These are phyloP conservation scores for Papilio demoleus DNA, from an alignment of 2,888 invertebrate genomes.

Conservation along the genomic window DNA sequence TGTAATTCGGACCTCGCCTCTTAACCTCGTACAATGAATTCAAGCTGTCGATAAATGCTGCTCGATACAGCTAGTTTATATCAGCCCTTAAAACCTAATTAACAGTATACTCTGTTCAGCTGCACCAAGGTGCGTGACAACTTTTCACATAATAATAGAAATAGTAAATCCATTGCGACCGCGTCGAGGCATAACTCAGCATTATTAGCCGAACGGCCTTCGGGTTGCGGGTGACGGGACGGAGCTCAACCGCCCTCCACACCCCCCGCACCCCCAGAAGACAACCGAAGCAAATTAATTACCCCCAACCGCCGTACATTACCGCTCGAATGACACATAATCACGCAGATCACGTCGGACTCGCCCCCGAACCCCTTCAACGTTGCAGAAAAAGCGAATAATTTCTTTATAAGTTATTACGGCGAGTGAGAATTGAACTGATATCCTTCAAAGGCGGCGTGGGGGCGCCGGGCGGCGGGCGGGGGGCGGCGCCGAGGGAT, in stretches of 20 bases:
- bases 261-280: constrained; percentile 36
- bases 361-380: constrained; percentile 45
- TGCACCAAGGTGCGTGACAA: constrained; percentile 20
- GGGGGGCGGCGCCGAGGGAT: constrained; percentile 72
- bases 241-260: too few species aligned
- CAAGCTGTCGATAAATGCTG: too few species aligned
- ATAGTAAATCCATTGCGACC: constrained; percentile 17
- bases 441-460: constrained; percentile 82
- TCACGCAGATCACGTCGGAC: constrained; percentile 46
- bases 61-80: too few species aligned
- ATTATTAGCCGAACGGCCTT: constrained; percentile 26
- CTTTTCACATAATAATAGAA: neutral
- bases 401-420: constrained; percentile 88
- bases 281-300: constrained; percentile 47
- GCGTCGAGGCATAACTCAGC: constrained; percentile 29
- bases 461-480: constrained; percentile 56
- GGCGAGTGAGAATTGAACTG: constrained; percentile 86
- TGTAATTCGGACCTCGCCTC: too few species aligned
- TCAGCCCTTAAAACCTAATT: too few species aligned
- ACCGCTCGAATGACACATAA: constrained; percentile 42
- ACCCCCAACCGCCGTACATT: constrained; percentile 43
- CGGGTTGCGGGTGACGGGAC: constrained; percentile 47
- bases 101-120: neutral
- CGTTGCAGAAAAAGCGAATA: constrained; percentile 70
- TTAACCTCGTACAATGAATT: too few species aligned